Evolutionary conservation across 2,888 invertebrate species (phyloP).

Genomic region (Thymelicus acteon): DNA sequence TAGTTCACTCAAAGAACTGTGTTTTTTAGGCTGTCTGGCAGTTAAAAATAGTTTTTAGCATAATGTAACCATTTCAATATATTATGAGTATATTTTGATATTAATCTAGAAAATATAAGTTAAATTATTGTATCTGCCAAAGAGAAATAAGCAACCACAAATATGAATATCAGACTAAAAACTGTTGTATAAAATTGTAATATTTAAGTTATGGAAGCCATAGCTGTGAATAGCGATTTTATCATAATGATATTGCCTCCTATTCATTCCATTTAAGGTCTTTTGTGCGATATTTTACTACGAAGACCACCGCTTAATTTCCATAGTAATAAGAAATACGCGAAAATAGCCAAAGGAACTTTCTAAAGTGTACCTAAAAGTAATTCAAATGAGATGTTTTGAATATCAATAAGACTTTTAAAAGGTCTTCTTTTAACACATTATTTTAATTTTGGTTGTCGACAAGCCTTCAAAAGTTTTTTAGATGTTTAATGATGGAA

Average conservation of each 20-base stretch:
- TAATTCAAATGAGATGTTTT: conserved; percentile 20
- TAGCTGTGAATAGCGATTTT: background rate
- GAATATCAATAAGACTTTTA: conserved; percentile 11
- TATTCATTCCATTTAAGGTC: background rate
- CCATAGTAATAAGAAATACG: conserved; percentile 34
- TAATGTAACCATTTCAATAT: too few relatives aligned
- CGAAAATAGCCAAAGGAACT: conserved; percentile 16
- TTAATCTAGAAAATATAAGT: too few relatives aligned
- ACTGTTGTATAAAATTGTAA: too few relatives aligned
- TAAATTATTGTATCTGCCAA: too few relatives aligned
- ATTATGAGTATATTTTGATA: too few relatives aligned
- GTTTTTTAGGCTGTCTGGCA: too few relatives aligned
- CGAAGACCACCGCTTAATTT: conserved; percentile 27
- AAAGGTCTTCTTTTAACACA: conserved; percentile 3
- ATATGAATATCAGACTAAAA: too few relatives aligned
- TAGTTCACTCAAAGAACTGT: too few relatives aligned
- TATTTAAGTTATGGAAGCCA: background rate
- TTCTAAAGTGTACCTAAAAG: conserved; percentile 17
- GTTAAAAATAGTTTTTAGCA: too few relatives aligned
- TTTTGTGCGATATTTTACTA: conserved; percentile 1
- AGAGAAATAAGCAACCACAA: too few relatives aligned
- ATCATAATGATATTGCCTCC: background rate
- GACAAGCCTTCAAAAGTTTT: background rate
- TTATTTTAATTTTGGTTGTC: background rate
- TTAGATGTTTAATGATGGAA: background rate